phyloP scores from a whole-genome alignment of 2,888 invertebrate genomes.

The Calliopum simillimum region DNA sequence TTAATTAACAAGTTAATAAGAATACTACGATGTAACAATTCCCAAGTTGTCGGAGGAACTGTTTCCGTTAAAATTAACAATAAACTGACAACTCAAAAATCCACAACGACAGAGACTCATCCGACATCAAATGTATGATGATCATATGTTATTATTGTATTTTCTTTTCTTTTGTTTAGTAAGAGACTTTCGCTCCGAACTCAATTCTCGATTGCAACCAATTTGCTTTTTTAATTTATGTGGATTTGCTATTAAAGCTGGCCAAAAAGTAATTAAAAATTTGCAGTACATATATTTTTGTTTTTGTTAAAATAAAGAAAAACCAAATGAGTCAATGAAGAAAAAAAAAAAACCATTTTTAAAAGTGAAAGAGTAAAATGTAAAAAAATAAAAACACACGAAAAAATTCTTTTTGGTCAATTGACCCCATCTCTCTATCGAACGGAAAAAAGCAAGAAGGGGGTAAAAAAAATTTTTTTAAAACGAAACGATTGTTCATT shows the following conservation, averaged over 20 bases:
- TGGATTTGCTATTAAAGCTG: slow-evolving; percentile 3
- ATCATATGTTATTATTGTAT: neutral
- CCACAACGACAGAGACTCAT: slow-evolving; percentile 33
- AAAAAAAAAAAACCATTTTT: slow-evolving; percentile 4
- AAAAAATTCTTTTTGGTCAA: slow-evolving; percentile 13
- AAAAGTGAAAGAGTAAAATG: slow-evolving; percentile 9
- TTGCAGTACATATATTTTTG: neutral
- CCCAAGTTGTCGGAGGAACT: slow-evolving; percentile 30
- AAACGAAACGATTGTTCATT: slow-evolving; percentile 1
- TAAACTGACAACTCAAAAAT: slow-evolving; percentile 48
- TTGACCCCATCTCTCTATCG: neutral
- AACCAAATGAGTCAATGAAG: no score
- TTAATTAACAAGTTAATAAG: slow-evolving; percentile 5
- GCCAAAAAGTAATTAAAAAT: slow-evolving; percentile 35
- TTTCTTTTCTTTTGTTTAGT: slow-evolving; percentile 14
- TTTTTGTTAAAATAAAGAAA: no score
- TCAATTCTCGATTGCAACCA: slow-evolving; percentile 26
- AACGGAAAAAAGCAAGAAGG: neutral
- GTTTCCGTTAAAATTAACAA: slow-evolving; percentile 52
- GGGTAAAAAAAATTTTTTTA: neutral
- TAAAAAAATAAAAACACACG: slow-evolving; percentile 9
- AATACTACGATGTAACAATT: no score
- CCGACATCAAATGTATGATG: slow-evolving; percentile 29
- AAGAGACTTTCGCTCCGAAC: slow-evolving; percentile 30
- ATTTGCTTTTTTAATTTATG: slow-evolving; percentile 8